Evolutionary conservation across 2,113 vertebrate species (phyloP).

Genomic region (Candoia aspera): DNA sequence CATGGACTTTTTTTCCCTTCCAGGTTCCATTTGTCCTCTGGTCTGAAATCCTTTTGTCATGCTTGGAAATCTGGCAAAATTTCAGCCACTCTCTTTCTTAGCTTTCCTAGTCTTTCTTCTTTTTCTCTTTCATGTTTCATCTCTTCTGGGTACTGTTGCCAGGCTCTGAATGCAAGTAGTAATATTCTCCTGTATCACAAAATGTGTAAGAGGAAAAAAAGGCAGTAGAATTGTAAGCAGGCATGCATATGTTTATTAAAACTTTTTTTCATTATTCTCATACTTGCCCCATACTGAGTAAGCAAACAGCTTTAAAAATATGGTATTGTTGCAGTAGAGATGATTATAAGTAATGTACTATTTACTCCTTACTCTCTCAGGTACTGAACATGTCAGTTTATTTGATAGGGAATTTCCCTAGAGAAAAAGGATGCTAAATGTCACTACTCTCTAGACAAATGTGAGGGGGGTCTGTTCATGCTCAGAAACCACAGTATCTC

Average conservation of each 20-base stretch:
- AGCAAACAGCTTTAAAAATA: not conserved
- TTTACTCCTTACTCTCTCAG: not conserved
- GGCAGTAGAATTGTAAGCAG: not conserved
- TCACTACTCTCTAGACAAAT: not conserved
- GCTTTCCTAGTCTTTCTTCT: slow-evolving; percentile 78
- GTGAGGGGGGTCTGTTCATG: not conserved
- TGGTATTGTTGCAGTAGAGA: not conserved
- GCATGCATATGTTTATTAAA: not conserved
- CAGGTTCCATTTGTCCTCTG: not conserved
- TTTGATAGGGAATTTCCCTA: not conserved
- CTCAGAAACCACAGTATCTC: not conserved
- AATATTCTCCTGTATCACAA: slow-evolving; percentile 75
- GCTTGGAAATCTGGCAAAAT: slow-evolving; percentile 85
- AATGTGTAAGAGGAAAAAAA: slow-evolving; percentile 21
- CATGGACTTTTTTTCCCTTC: not conserved
- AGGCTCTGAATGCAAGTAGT: slow-evolving; percentile 73
- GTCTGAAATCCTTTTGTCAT: slow-evolving; percentile 19
- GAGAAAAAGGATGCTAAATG: not conserved
- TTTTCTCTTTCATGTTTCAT: slow-evolving; percentile 78
- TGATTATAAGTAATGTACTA: not conserved
- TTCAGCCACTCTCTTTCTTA: slow-evolving; percentile 84
- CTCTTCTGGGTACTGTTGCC: slow-evolving; percentile 76
- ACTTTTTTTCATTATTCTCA: not conserved
- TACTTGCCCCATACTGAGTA: not conserved
- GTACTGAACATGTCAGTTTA: not conserved